Conservation (phyloP, 2,113 vertebrate species). For the Perca fluviatilis region DNA sequence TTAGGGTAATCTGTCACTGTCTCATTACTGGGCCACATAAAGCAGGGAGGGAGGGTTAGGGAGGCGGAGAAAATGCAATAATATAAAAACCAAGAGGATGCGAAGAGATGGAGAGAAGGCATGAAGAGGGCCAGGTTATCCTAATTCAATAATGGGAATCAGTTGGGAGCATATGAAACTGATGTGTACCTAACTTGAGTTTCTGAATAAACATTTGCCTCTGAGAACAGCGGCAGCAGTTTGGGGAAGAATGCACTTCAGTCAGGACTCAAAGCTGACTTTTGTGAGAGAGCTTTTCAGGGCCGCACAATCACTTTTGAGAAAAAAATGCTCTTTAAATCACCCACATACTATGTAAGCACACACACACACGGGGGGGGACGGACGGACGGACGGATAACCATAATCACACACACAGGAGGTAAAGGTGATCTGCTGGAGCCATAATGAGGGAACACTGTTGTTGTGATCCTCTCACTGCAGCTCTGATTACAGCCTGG, state of each 20-base stretch:
- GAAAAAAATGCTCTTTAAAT: conserved; percentile 37
- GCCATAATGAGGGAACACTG: conserved; percentile 78
- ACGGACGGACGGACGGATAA: not conserved
- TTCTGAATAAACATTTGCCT: conserved; percentile 24
- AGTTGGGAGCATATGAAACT: conserved; percentile 54
- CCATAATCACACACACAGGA: conserved; percentile 65
- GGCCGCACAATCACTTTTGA: not conserved
- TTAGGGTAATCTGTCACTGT: conserved; percentile 76
- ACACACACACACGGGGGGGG: conserved; percentile 9
- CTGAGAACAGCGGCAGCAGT: conserved; percentile 9
- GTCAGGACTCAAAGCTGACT: not conserved
- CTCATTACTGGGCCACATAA: conserved; percentile 70
- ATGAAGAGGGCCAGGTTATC: conserved; percentile 57
- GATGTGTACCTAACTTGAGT: conserved; percentile 42
- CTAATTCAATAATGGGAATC: conserved; percentile 66
- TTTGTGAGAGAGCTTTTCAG: not conserved
- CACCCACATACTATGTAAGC: conserved; percentile 12
- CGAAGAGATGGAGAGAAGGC: conserved; percentile 7
- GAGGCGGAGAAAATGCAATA: conserved; percentile 67
- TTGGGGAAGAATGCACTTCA: conserved; percentile 5
- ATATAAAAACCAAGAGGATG: conserved; percentile 47
- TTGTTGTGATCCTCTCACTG: conserved; percentile 77
- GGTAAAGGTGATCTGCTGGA: conserved; percentile 71
- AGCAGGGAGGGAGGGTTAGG: conserved; percentile 47
- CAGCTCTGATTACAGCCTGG: conserved; percentile 80